These are phyloP conservation scores for Siderastrea siderea DNA, from an alignment of 92 coral and sea anemone genomes.

Conservation along the genomic window DNA sequence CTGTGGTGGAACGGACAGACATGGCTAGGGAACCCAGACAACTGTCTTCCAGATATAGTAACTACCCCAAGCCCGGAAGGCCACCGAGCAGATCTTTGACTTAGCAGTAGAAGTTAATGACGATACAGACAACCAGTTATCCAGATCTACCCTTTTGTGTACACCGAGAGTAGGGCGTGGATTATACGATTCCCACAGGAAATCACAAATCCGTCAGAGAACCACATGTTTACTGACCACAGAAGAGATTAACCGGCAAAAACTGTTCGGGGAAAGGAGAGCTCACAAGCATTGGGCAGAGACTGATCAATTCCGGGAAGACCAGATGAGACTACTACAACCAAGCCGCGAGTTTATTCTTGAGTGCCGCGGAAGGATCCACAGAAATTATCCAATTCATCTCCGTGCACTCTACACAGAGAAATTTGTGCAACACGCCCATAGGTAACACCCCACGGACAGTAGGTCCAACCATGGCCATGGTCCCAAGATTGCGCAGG, in stretches of 20 bases:
- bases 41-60: constrained; percentile 60
- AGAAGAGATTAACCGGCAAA: too few relatives aligned
- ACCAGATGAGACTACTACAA: not conserved
- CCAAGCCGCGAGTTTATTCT: not conserved
- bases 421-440: not conserved
- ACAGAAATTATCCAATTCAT: not conserved
- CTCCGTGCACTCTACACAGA: not conserved
- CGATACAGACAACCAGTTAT: too few relatives aligned
- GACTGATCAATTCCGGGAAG: too few relatives aligned
- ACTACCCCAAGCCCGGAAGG: constrained; percentile 28
- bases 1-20: constrained; percentile 62
- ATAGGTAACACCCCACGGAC: not conserved
- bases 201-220: too few relatives aligned
- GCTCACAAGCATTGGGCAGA: too few relatives aligned
- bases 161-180: too few relatives aligned
- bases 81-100: not conserved
- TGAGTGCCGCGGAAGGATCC: constrained; percentile 6
- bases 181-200: too few relatives aligned
- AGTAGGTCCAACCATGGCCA: not conserved
- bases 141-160: too few relatives aligned
- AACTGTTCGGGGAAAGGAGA: too few relatives aligned
- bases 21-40: constrained; percentile 20
- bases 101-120: too few relatives aligned
- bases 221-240: too few relatives aligned
- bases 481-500: not conserved